Evolutionary conservation across 2,888 invertebrate genomes (phyloP).

Genomic region (Heliconius charithonia): DNA sequence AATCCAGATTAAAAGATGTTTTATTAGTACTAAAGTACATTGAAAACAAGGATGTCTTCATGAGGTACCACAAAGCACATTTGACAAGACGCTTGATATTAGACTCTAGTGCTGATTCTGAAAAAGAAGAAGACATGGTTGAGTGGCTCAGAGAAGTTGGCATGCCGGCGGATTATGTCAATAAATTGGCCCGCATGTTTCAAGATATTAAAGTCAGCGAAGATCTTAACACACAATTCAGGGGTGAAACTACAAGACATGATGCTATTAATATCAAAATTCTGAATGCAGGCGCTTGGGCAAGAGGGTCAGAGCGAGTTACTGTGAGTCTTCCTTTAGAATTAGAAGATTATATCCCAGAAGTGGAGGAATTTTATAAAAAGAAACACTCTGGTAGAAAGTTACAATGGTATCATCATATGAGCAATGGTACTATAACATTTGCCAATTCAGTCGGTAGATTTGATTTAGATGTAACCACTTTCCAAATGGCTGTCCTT

Average conservation of each 20-base stretch:
- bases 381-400: conserved; percentile 98
- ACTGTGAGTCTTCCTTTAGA: conserved; percentile 98
- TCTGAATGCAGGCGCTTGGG: conserved; percentile 99
- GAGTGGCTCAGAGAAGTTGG: conserved; percentile 99
- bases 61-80: conserved; percentile 99
- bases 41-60: conserved; percentile 99
- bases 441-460: conserved; percentile 96
- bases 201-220: conserved; percentile 99
- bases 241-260: conserved; percentile 90
- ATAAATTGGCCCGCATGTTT: conserved; percentile 98
- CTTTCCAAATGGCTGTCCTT: conserved; percentile 99
- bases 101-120: conserved; percentile 99
- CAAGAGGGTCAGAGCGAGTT: conserved; percentile 96
- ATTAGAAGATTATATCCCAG: conserved; percentile 99
- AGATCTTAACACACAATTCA: conserved; percentile 97
- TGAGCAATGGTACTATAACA: conserved; percentile 99
- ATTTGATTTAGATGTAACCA: conserved; percentile 99
- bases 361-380: conserved; percentile 99
- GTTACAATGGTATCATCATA: conserved; percentile 99
- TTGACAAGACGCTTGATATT: conserved; percentile 96
- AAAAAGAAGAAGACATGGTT: conserved; percentile 99
- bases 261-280: conserved; percentile 99
- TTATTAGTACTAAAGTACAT: conserved; percentile 99
- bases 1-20: conserved; percentile 95
- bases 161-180: conserved; percentile 99